A percentile compares a stretch with the other conserved stretches of the same genome.
These are phyloP conservation scores for Parazoanthus darwini DNA, from an alignment of 92 coral and sea anemone species.

Conservation along the genomic window DNA sequence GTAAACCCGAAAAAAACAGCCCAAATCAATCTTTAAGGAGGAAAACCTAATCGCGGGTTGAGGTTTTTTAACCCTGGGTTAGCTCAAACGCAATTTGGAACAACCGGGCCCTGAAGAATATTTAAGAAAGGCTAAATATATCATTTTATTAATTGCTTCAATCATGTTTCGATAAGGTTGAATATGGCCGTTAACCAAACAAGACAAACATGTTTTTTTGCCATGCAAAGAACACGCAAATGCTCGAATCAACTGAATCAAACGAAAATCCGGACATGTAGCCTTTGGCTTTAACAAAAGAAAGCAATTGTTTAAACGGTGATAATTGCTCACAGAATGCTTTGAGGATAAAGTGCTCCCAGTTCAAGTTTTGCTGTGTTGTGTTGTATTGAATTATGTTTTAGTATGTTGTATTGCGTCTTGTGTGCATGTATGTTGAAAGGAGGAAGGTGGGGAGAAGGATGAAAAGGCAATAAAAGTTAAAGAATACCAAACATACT, in stretches of 20 bases:
- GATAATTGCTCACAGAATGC: neutral
- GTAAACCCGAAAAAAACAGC: too few relatives aligned
- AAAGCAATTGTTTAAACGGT: neutral
- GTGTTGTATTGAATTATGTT: neutral
- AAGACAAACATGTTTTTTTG: neutral
- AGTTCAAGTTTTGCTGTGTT: neutral
- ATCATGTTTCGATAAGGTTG: neutral
- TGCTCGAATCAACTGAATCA: neutral
- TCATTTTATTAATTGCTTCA: neutral
- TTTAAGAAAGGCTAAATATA: too few relatives aligned
- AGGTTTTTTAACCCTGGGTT: too few relatives aligned
- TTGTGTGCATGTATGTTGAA: neutral
- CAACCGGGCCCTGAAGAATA: neutral
- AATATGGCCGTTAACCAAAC: neutral
- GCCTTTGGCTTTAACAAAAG: neutral
- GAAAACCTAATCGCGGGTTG: too few relatives aligned
- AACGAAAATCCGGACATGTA: neutral
- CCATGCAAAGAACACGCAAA: neutral
- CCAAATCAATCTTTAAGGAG: too few relatives aligned
- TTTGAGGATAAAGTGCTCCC: neutral
- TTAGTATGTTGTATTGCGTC: neutral
- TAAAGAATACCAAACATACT: neutral
- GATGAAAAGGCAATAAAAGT: too few relatives aligned
- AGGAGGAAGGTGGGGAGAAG: neutral
- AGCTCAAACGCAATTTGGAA: too few relatives aligned